Evolutionary conservation across 2,113 vertebrate species (phyloP), one percentile per base, ranked within the genome.

Genomic region (Mesitornis unicolor): DNA sequence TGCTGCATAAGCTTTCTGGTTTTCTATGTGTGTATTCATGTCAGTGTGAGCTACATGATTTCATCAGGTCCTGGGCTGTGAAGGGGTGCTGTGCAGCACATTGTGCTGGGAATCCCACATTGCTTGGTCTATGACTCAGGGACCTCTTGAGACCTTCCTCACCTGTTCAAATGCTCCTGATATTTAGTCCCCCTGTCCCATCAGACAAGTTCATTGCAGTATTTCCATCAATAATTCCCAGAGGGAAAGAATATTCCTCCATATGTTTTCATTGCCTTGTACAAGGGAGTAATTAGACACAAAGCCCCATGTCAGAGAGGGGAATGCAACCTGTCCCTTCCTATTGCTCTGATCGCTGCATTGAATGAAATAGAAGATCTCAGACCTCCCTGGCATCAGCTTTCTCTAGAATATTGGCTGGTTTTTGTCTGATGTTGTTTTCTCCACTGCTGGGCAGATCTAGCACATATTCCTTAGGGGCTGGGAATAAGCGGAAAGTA

Each of bases 171-270:
- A 65, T 10, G 26, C 40, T 54, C 22, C 40, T 63, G 40, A 7
- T 19, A 6, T 13, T 45, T 36, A 31, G 29, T 42, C 2, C 9
- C 36, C 31, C 26, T 36, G 13, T 16, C 9, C 36, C 29, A 13
- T 47, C 29, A 31, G 31, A 29, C 26, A 38, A 40, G 24, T 18
- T 28, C 45, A 76, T 45, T 69, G 77, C 22, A 60, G 15, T 65
- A 86, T 89, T 95, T 84, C 69, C 42, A 33, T 48, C 74, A 85
- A 50, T 22, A 53, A 82, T 71, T 93, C 85, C 50, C 73, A 74
- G 67, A 40, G 50, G 45, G 40, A 63, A 45, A 79, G 29, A 86
- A 20, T 45, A 35, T 90, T 35, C 71, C 68, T 54, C 74, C 5
- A 3, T 36, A 15, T 10, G 16, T 85, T 63, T 60, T 80, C 59